These are phyloP conservation scores for Athene noctua DNA, from an alignment of 2,113 vertebrate species.

Conservation along the genomic window DNA sequence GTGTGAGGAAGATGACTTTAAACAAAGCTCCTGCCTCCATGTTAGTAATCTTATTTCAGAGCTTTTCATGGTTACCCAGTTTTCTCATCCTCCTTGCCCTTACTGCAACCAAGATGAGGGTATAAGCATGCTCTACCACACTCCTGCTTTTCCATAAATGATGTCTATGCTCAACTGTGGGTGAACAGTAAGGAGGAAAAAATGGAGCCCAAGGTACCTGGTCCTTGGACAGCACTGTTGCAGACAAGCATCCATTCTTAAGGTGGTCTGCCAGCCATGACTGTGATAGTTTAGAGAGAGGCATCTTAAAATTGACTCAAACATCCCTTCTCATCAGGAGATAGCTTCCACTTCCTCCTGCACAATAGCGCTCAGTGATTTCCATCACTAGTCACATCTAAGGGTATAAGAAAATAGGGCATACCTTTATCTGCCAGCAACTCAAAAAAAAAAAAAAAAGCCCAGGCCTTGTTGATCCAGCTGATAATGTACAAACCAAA, in stretches of 20 bases:
- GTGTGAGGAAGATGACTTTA: not conserved
- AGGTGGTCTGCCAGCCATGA: not conserved
- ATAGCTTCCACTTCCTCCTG: not conserved
- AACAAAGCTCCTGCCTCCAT: not conserved
- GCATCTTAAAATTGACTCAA: not conserved
- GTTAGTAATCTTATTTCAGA: not conserved
- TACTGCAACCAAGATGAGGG: not conserved
- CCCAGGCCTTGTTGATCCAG: not conserved
- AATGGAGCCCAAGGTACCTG: not conserved
- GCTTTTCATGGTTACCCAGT: not conserved
- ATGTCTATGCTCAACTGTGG: not conserved
- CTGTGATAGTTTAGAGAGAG: not conserved
- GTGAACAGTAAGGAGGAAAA: not conserved
- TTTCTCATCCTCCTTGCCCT: not conserved
- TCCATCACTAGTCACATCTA: not conserved
- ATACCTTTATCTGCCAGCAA: not conserved
- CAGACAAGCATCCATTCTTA: not conserved
- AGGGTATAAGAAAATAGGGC: not conserved
- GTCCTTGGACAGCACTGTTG: not conserved
- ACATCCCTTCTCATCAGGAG: not conserved
- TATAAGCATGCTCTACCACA: not conserved
- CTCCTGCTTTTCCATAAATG: not conserved
- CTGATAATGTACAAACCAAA: not conserved
- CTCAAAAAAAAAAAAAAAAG: not conserved
- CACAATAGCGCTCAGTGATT: not conserved